Evolutionary conservation across 2,113 vertebrate genomes (phyloP), one percentile per base, ranked within the genome.

Genomic region (Climacteris rufus): DNA sequence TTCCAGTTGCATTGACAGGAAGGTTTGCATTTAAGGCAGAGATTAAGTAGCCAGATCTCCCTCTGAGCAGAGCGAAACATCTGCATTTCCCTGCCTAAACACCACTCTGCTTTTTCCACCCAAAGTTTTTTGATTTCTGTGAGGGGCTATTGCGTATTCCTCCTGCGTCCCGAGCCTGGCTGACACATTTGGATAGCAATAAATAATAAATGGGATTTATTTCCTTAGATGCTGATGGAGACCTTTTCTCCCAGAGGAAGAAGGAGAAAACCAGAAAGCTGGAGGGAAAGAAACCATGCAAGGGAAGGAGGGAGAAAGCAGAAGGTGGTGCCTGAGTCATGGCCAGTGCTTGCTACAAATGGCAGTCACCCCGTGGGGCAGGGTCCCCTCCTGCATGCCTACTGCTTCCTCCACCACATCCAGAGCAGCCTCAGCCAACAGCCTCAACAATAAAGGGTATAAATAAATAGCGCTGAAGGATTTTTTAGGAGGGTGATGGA

Each of bases 161-260:
- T 89, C 35, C 15, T 6, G 86, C 6, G 0, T 83, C 83, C 49
- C 0, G 0, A 94, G 86, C 35, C 72, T 27, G 78, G 91, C 89
- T 56, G 96, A 75, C 83, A 83, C 80, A 54, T 91, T 93, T 94
- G 56, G 91, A 93, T 77, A 92, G 68, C 1, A 0, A 93, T 95
- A 90, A 94, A 96, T 96, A 95, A 96, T 95, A 80, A 91, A 96
- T 95, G 87, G 72, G 42, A 54, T 96, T 92, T 95, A 80, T 89
- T 94, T 89, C 94, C 76, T 91, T 53, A 57, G 89, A 61, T 94
- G 91, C 76, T 96, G 91, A 91, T 92, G 76, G 83, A 96, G 72
- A 83, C 13, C 53, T 94, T 88, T 90, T 77, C 89, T 89, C 77
- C 31, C 0, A 3, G 31, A 61, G 39, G 50, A 83, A 80, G 87